Conservation (phyloP, 2,888 invertebrate genomes). For the Linyphia triangularis region DNA sequence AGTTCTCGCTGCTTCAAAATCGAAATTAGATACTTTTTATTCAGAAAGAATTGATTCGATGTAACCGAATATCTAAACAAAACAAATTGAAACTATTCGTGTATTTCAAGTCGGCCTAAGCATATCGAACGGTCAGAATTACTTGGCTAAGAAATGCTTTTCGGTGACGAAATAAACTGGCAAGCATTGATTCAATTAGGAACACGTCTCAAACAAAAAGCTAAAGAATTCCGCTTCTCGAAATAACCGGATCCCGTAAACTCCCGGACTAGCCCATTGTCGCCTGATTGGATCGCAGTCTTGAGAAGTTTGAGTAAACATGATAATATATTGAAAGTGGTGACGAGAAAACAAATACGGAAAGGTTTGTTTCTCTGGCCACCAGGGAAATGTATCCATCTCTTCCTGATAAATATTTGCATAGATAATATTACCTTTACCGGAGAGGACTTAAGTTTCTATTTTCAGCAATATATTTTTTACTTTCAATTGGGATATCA, state of each 20-base stretch:
- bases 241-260: conserved; percentile 19
- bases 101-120: not conserved
- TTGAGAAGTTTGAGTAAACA: conserved; percentile 4
- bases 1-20: not conserved
- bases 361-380: not conserved
- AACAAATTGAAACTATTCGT: too few relatives aligned
- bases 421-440: too few relatives aligned
- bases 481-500: too few relatives aligned
- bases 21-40: not conserved
- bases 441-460: too few relatives aligned
- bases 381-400: not conserved
- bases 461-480: too few relatives aligned
- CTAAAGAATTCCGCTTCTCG: not conserved
- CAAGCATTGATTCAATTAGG: conserved; percentile 24
- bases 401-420: not conserved
- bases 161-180: not conserved
- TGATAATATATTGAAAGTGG: conserved; percentile 17
- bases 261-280: not conserved
- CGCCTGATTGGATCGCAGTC: conserved; percentile 18
- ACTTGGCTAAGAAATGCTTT: not conserved
- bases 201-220: not conserved
- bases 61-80: not conserved
- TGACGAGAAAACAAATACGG: not conserved
- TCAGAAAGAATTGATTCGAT: not conserved
- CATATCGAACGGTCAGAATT: not conserved